phyloP scores from a whole-genome alignment of 2,797 vertebrate genomes.

The Austrolebias charrua region DNA sequence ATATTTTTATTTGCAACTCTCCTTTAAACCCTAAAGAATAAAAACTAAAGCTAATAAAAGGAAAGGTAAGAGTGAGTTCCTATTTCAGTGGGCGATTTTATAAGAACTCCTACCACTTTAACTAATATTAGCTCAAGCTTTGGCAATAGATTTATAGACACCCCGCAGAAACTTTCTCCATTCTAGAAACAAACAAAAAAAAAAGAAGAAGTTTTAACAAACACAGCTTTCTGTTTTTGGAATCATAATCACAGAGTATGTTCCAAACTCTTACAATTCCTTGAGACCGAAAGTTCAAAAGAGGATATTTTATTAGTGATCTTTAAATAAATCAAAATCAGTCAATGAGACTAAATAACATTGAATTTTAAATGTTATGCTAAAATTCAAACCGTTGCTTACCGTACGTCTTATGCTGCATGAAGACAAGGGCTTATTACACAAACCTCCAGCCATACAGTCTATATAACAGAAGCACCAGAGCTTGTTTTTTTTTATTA shows the following conservation, averaged over 20 bases:
- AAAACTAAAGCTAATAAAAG: no score
- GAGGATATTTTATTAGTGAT: conserved; percentile 5
- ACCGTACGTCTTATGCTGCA: background rate
- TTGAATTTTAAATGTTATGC: conserved; percentile 9
- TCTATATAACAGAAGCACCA: background rate
- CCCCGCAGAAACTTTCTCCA: background rate
- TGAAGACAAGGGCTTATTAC: no score
- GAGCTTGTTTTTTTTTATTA: conserved; percentile 31
- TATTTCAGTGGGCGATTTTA: no score
- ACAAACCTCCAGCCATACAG: no score
- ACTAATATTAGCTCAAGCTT: no score
- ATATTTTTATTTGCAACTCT: no score
- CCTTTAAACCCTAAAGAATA: no score
- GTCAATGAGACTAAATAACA: conserved; percentile 9
- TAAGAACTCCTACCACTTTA: no score
- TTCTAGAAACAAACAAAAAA: background rate
- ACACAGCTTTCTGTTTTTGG: no score
- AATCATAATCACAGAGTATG: no score
- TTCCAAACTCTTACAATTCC: conserved; percentile 2
- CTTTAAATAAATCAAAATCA: conserved; percentile 9
- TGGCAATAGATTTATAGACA: no score
- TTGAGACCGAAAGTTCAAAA: conserved; percentile 13
- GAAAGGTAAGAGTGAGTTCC: no score
- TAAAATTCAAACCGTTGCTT: conserved; percentile 24
- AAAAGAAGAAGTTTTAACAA: background rate